Conservation (phyloP, 2,888 invertebrate genomes). For the Caenorhabditis macrosperma region DNA sequence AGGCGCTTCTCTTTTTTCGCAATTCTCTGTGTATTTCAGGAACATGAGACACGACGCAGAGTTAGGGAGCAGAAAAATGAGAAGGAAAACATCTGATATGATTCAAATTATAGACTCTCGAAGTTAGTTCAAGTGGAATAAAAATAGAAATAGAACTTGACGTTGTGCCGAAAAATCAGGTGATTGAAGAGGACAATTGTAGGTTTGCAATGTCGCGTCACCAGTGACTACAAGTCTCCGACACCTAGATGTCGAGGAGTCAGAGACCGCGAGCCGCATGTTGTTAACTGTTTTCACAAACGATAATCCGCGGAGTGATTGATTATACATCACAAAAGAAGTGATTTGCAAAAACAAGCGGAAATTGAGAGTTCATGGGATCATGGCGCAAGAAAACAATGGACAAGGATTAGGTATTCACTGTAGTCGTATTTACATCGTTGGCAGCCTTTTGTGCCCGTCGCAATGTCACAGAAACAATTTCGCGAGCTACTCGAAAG, state of each 20-base stretch:
- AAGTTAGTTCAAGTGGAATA: no score
- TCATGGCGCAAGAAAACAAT: neutral
- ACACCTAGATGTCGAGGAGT: no score
- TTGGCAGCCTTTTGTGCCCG: neutral
- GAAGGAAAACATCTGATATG: neutral
- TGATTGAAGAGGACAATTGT: neutral
- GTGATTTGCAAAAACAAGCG: neutral
- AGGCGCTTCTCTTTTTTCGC: neutral
- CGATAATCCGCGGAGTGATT: no score
- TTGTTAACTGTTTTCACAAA: no score
- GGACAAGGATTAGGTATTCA: constrained; percentile 13
- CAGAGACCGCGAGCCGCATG: no score
- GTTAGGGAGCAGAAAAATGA: neutral
- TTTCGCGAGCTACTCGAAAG: constrained; percentile 36
- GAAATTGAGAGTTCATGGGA: constrained; percentile 8
- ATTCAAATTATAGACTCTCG: neutral
- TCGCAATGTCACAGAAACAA: constrained; percentile 33
- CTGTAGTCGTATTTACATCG: constrained; percentile 37
- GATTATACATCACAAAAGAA: neutral
- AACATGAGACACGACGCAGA: neutral
- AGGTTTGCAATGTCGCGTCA: neutral
- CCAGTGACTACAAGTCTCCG: neutral
- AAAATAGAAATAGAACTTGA: neutral
- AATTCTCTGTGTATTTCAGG: neutral
- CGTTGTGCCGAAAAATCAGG: no score